These are phyloP conservation scores for Thamnophis elegans DNA, from an alignment of 2,797 vertebrate species.

Conservation along the genomic window DNA sequence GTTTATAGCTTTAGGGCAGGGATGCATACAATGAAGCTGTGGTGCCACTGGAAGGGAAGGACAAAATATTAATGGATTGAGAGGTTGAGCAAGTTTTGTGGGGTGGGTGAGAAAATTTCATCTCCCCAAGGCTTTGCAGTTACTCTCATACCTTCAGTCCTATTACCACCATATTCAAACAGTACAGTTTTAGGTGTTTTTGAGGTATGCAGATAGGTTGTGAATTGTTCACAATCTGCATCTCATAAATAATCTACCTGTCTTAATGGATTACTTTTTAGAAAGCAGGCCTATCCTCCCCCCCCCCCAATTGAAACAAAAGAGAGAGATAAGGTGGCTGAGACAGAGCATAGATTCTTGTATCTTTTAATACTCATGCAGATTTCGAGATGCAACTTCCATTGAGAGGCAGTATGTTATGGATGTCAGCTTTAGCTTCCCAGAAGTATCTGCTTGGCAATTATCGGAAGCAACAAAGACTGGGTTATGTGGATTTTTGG, in stretches of 20 bases:
- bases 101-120: background rate
- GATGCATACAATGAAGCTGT: background rate
- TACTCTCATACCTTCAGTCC: background rate
- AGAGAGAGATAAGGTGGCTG: background rate
- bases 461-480: background rate
- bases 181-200: background rate
- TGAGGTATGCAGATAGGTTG: background rate
- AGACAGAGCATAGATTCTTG: background rate
- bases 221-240: background rate
- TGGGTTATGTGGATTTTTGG: background rate
- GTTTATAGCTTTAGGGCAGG: background rate
- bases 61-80: background rate
- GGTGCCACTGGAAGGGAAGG: background rate
- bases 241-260: background rate
- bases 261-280: background rate
- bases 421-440: background rate
- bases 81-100: background rate
- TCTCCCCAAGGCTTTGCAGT: background rate
- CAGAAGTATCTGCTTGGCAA: background rate
- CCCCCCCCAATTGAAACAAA: no score
- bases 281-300: background rate
- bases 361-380: background rate
- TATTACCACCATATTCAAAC: background rate
- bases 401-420: background rate
- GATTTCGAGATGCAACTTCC: background rate